phyloP scores from a whole-genome alignment of 1,140 invertebrate species.

The Neodiprion lecontei region DNA sequence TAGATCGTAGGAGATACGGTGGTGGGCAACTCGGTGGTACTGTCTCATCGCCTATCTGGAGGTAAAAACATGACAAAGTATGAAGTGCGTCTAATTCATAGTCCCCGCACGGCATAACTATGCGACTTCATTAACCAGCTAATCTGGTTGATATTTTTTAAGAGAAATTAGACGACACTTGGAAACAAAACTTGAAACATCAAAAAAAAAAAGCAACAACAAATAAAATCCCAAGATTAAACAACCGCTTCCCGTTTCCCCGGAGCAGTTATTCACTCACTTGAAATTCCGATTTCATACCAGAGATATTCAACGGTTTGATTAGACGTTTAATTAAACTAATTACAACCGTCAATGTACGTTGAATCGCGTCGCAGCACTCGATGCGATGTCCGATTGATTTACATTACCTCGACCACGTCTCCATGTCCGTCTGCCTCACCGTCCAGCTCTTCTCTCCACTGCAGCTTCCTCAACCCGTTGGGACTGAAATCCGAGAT shows the following conservation, averaged over 20 bases:
- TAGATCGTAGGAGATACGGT: background rate
- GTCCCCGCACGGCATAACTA: background rate
- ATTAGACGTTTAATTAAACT: constrained; percentile 2
- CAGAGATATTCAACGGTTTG: background rate
- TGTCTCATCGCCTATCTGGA: background rate
- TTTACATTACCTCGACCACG: background rate
- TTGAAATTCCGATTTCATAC: background rate
- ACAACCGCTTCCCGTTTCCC: no score
- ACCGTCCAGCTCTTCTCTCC: background rate
- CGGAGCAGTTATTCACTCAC: background rate
- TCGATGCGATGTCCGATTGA: background rate
- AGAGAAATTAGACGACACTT: background rate
- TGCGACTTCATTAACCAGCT: constrained; percentile 7
- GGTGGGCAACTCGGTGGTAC: background rate
- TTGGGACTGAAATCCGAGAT: no score
- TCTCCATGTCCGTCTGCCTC: background rate
- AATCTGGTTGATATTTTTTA: constrained; percentile 4
- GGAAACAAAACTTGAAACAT: no score
- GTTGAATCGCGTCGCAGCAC: background rate
- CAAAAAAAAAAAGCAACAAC: no score
- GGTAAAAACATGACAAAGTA: constrained; percentile 3
- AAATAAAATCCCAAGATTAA: no score
- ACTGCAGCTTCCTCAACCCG: no score
- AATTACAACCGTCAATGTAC: constrained; percentile 2
- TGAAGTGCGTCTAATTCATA: constrained; percentile 1